These are phyloP conservation scores for Eupleurogrammus muticus DNA, from an alignment of 2,797 vertebrate species.

Conservation along the genomic window DNA sequence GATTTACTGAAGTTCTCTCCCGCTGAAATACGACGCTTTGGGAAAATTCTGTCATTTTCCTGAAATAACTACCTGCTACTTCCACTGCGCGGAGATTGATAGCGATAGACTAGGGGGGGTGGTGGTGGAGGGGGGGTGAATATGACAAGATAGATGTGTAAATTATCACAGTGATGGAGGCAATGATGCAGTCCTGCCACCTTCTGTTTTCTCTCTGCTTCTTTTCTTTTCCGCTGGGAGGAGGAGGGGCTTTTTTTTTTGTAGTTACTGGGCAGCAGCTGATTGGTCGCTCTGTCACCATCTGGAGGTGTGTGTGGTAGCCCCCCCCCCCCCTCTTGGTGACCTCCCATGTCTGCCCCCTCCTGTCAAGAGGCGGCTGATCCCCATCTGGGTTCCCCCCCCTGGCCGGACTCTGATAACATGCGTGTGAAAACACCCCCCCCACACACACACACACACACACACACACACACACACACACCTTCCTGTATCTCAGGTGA, in stretches of 20 bases:
- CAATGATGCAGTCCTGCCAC: conserved; percentile 99
- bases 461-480: no score
- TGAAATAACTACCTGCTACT: conserved; percentile 74
- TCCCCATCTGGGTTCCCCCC: conserved; percentile 74
- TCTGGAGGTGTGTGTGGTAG: conserved; percentile 85
- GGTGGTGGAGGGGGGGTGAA: conserved; percentile 92
- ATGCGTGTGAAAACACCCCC: conserved; percentile 35
- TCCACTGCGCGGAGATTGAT: conserved; percentile 93
- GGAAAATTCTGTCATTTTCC: conserved; percentile 54
- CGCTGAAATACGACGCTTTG: conserved; percentile 44
- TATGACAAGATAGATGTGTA: conserved; percentile 99
- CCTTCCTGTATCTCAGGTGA: conserved; percentile 58
- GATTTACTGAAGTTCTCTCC: conserved; percentile 47
- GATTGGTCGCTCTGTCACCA: conserved; percentile 91
- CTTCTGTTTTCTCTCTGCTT: conserved; percentile 94
- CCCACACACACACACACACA: no score
- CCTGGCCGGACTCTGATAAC: conserved; percentile 68
- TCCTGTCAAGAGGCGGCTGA: conserved; percentile 89
- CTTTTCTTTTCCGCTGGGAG: conserved; percentile 56
- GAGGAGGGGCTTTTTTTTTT: conserved; percentile 82
- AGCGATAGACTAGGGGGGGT: no score
- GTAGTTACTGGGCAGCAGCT: conserved; percentile 89
- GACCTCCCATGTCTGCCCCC: conserved; percentile 87
- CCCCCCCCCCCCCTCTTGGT: no score
- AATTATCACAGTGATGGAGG: conserved; percentile 99